Evolutionary conservation across 2,113 vertebrate genomes (phyloP).

Genomic region (Notothenia rossii): DNA sequence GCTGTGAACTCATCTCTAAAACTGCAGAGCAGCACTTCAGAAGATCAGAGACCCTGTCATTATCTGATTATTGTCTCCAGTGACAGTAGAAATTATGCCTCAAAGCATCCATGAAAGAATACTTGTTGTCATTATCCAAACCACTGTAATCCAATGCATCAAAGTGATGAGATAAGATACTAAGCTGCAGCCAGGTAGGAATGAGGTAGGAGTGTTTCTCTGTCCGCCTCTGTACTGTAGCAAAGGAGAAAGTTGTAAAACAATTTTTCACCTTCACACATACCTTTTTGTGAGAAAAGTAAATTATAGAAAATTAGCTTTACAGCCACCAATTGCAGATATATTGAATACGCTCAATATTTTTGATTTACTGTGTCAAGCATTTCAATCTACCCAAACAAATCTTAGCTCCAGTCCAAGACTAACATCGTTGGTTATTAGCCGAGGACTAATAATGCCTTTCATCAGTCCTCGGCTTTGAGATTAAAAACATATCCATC

Average conservation of each 20-base stretch:
- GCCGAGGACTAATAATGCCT: neutral
- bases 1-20: constrained; percentile 22
- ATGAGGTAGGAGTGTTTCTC: constrained; percentile 57
- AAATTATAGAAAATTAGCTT: neutral
- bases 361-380: constrained; percentile 1
- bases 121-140: constrained; percentile 41
- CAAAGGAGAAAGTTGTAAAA: constrained; percentile 24
- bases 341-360: neutral
- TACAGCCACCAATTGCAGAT: neutral
- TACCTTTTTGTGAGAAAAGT: constrained; percentile 9
- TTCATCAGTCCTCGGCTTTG: neutral
- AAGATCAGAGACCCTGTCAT: constrained; percentile 50
- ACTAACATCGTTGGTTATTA: neutral
- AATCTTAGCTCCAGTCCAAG: neutral
- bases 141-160: constrained; percentile 36
- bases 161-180: constrained; percentile 30
- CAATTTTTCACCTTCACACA: constrained; percentile 2
- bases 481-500: neutral
- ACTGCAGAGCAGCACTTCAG: constrained; percentile 33
- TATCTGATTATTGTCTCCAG: constrained; percentile 57
- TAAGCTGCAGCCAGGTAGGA: constrained; percentile 31
- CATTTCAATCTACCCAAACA: neutral
- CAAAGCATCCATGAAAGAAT: constrained; percentile 6
- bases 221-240: constrained; percentile 14
- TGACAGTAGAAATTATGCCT: constrained; percentile 54